Base-by-base conservation (phyloP, 2,797 vertebrate species). In the Mastacembelus armatus region DNA sequence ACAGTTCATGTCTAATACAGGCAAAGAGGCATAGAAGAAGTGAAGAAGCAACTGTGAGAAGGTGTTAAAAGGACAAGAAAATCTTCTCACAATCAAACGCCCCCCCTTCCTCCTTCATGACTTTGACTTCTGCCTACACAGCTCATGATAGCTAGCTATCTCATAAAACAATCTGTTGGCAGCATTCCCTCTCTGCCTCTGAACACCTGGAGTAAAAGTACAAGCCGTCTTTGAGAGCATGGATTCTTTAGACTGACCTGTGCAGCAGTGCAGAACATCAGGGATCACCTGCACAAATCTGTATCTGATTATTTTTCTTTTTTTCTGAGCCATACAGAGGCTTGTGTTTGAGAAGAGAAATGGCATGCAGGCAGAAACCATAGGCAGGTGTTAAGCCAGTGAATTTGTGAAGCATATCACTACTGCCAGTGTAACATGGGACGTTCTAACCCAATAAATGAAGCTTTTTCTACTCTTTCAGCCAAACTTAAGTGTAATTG, bases 161-260 rank as follows among this genome's bases (percentile, higher is more conserved):
- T 60, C 54, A 80, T 86, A 27, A 64, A 60, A 73, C 71, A 71
- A 74, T 29, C 50, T 63, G 29, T 60, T 67, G 86, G 89, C 90
- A 87, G 55, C 66, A 14, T 86, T 89, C 84, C 80, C 67, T 47
- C 12, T 52, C 58, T 35, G 42, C 78, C 58, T 75, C 52, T 57
- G 72, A 76, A 87, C 91, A 93, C 90, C 90, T 94, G 91, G 85
- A 66, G 74, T 70, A 19, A 81, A 80, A 68, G 66, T 50, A 55
- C 55, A 81, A 68, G 58, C 61, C 38, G 49, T 75, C 51, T 55
- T 70, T 35, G n/a, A 51, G 57, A 77, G 58, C 33, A 73, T 50
- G 24, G 66, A 82, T 77, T 78, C 74, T 52, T 69, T 1, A 22
- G 59, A 32, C 52, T 66, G 71, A 75, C 62, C 62, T 44, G 22